phyloP scores from a whole-genome alignment of 2,797 vertebrate genomes.

The Agapornis canus region DNA sequence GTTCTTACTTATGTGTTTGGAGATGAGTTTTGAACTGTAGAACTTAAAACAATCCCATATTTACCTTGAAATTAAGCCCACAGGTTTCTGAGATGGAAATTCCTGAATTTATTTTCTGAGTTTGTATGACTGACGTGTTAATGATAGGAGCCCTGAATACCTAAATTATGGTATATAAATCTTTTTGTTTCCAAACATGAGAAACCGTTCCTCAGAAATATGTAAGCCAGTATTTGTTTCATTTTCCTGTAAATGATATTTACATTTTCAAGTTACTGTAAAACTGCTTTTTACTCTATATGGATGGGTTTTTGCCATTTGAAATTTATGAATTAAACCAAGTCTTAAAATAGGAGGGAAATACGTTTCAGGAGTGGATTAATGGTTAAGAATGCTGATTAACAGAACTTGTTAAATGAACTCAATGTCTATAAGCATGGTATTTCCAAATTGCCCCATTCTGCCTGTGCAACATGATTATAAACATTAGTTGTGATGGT shows the following conservation, averaged over 20 bases:
- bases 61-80: not conserved
- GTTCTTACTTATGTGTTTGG: not conserved
- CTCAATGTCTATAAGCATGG: fast-evolving
- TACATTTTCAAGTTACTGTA: not conserved
- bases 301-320: not conserved
- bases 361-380: not conserved
- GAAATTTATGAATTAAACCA: not conserved
- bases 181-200: not conserved
- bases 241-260: not conserved
- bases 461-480: not conserved
- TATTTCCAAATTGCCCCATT: not conserved
- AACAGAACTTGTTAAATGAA: not conserved
- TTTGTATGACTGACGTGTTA: not conserved
- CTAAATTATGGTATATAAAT: not conserved
- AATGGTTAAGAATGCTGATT: not conserved
- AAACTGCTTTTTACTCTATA: not conserved
- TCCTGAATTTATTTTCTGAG: not conserved
- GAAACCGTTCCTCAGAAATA: not conserved
- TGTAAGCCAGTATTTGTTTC: not conserved
- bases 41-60: not conserved
- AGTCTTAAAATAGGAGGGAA: not conserved
- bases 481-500: not conserved
- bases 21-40: not conserved
- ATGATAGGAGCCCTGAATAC: not conserved
- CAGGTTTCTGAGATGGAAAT: not conserved